These are phyloP conservation scores for Strix aluco DNA, from an alignment of 2,113 vertebrate species.

Conservation along the genomic window DNA sequence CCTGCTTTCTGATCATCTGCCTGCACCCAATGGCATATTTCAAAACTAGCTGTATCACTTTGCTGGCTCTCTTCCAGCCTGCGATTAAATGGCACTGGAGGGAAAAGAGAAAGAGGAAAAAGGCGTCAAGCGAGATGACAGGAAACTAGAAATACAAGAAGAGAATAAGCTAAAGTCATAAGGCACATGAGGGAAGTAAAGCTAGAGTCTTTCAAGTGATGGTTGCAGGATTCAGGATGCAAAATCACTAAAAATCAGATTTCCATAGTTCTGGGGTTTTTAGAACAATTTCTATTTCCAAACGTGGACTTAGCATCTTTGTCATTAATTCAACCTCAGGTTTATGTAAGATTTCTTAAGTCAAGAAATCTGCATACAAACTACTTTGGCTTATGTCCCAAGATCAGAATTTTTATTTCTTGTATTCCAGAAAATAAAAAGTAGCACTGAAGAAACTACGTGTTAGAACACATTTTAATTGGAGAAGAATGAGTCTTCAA, in stretches of 20 bases:
- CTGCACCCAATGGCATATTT: background rate
- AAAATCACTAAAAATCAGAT: background rate
- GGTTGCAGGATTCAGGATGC: background rate
- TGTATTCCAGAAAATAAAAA: background rate
- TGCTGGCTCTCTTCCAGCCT: background rate
- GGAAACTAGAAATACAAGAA: background rate
- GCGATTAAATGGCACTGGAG: background rate
- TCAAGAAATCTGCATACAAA: background rate
- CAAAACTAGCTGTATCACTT: background rate
- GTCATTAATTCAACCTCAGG: background rate
- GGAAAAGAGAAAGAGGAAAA: background rate
- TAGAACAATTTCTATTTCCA: background rate
- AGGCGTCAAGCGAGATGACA: background rate
- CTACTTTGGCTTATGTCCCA: background rate
- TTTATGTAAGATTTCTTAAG: background rate
- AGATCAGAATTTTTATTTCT: background rate
- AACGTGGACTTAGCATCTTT: background rate
- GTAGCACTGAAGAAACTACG: background rate
- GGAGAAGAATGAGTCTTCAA: background rate
- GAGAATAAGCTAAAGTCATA: background rate
- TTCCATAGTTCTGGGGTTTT: background rate
- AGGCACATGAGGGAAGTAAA: background rate
- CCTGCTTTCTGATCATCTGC: background rate
- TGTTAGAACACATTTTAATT: background rate
- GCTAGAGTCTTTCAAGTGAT: background rate